Base-by-base conservation (phyloP, 53 echinoderm and acorn worm species). In the Holothuria leucospilota region DNA sequence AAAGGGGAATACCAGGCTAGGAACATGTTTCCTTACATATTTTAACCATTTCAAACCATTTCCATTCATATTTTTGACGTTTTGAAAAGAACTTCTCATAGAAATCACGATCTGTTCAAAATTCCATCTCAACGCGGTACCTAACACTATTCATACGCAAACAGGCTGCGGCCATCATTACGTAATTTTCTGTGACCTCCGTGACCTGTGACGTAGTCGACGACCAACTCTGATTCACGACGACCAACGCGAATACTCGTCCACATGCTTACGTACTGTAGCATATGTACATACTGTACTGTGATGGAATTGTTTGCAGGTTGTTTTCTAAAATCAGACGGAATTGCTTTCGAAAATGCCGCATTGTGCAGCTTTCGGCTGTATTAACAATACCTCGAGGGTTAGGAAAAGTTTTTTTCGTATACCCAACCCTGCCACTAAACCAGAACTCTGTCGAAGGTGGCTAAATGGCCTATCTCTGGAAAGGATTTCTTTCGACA, bases 401-500 rank as follows among this genome's bases (percentile, higher is more conserved):
- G 52, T 75, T 21, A 10, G 82, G 39, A 60, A 51, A 2, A 89
- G 81, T 20, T 89, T 92, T 59, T 81, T 80, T 39, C 74, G 51
- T 20, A 86, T 92, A 20, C 89, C 89, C 0, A 51, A 92, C 63
- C 88, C 92, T 23, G 7, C 51, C 0, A 89, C 74, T n/a, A 42
- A 59, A 9, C 85, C 79, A 16, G 88, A 92, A 15, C 28, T 69
- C 24, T 92, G 88, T 41, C 79, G 74, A 68, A 84, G 66, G 56
- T 88, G 88, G 88, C 59, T 91, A 21, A 85, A 85, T 63, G 82
- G 81, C 27, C 60, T 92, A 0, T 81, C 82, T 75, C 67, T 83
- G 25, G 91, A 87, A 40, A 87, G 87, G 63, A 87, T 84, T n/a
- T 29, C 68, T 78, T 28, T 72, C 27, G 85, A 86, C 66, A 75